Conservation (phyloP, 2,797 vertebrate species). For the Pampus argenteus region DNA sequence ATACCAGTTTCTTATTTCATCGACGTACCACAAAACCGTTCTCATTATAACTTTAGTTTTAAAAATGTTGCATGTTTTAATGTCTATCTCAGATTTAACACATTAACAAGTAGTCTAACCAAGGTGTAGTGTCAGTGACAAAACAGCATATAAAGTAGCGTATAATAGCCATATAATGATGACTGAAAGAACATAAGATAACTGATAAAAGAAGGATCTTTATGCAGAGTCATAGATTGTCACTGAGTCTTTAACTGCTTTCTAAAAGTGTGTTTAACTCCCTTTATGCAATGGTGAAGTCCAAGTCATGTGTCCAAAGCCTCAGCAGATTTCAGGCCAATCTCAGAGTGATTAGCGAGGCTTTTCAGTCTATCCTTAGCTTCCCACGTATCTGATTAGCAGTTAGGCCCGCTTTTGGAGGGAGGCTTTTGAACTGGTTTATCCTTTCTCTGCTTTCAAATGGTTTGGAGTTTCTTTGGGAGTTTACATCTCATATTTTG, state of each 20-base stretch:
- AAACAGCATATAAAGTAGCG: not conserved
- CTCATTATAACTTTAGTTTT: not conserved
- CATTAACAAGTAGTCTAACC: not conserved
- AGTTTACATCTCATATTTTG: constrained; percentile 39
- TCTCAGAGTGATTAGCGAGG: constrained; percentile 88
- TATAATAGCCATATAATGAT: not conserved
- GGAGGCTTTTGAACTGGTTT: constrained; percentile 67
- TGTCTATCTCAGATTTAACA: not conserved
- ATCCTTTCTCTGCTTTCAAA: constrained; percentile 45
- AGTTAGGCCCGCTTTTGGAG: constrained; percentile 65
- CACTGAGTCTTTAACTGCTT: constrained; percentile 33
- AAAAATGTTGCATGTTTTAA: not conserved
- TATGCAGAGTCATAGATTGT: constrained; percentile 47
- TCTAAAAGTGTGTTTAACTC: constrained; percentile 68
- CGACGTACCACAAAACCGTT: not conserved
- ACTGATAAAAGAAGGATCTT: constrained; percentile 2
- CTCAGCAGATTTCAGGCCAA: constrained; percentile 85
- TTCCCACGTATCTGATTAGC: constrained; percentile 86
- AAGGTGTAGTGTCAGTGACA: not conserved
- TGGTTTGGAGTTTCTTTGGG: constrained; percentile 35
- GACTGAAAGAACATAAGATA: constrained; percentile 2
- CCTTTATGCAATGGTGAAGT: constrained; percentile 75
- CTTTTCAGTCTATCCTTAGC: constrained; percentile 94
- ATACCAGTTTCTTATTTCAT: not conserved
- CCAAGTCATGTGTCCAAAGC: constrained; percentile 83